Evolutionary conservation across 2,797 vertebrate genomes (phyloP).

Genomic region (Tapera naevia): DNA sequence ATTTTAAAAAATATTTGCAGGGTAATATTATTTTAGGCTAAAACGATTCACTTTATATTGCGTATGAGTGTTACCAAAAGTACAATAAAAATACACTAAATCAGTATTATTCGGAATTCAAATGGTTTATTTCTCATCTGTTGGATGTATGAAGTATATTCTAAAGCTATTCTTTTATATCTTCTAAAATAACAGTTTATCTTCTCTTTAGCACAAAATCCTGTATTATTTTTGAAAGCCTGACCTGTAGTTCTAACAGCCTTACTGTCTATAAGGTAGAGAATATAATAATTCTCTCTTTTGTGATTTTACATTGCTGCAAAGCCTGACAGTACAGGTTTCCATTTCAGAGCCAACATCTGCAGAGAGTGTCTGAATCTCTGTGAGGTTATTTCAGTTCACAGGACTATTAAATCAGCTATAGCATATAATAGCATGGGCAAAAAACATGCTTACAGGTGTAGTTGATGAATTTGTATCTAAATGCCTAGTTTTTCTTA

Average conservation of each 20-base stretch:
- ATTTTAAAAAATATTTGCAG: not conserved
- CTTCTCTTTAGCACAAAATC: not conserved
- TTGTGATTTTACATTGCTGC: not conserved
- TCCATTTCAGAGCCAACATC: not conserved
- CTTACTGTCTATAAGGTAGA: not conserved
- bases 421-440: not conserved
- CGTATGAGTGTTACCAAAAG: not conserved
- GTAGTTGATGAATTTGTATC: not conserved
- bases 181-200: not conserved
- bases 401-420: not conserved
- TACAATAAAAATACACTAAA: not conserved
- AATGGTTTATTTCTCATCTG: not conserved
- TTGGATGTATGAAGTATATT: not conserved
- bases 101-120: not conserved
- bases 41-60: not conserved
- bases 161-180: not conserved
- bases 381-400: not conserved
- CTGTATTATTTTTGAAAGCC: not conserved
- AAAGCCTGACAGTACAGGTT: not conserved
- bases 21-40: not conserved
- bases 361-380: not conserved
- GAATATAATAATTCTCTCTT: not conserved
- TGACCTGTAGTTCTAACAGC: not conserved
- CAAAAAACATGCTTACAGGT: not conserved
- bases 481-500: not conserved